phyloP scores from a whole-genome alignment of 1,140 invertebrate species.

The Scaptomyza pallida region DNA sequence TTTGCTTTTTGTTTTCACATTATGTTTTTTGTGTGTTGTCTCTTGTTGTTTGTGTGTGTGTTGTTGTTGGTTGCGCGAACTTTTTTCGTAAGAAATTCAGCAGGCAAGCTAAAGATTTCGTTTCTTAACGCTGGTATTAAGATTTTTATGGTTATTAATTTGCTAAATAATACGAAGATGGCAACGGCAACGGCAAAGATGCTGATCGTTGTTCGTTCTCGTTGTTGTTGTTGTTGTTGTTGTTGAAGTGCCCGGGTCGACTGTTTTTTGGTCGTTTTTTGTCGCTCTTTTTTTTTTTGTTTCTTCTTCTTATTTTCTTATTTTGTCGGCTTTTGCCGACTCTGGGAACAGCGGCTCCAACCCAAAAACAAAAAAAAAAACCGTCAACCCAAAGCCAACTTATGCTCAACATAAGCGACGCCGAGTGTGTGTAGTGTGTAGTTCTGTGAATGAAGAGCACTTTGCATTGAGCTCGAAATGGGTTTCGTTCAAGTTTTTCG shows the following conservation, averaged over 20 bases:
- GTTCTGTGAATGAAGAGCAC: slow-evolving; percentile 80
- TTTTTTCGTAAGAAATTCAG: slow-evolving; percentile 80
- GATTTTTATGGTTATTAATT: slow-evolving; percentile 83
- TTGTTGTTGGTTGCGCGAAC: slow-evolving; percentile 49
- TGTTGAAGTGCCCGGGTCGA: slow-evolving; percentile 23
- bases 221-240: slow-evolving; percentile 1
- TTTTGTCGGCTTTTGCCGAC: not conserved
- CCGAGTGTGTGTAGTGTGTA: slow-evolving; percentile 15
- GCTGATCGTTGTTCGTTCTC: slow-evolving; percentile 5
- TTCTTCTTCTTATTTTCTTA: too few species aligned
- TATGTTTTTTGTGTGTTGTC: slow-evolving; percentile 26
- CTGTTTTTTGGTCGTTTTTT: slow-evolving; percentile 27
- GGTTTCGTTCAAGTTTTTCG: slow-evolving; percentile 20
- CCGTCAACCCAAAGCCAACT: not conserved
- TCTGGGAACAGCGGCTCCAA: slow-evolving; percentile 30
- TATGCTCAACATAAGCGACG: slow-evolving; percentile 1
- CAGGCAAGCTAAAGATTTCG: slow-evolving; percentile 78
- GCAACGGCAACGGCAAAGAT: slow-evolving; percentile 32
- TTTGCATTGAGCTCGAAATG: slow-evolving; percentile 64
- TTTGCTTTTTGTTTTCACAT: slow-evolving; percentile 11
- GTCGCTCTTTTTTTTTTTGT: too few species aligned
- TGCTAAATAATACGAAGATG: slow-evolving; percentile 79
- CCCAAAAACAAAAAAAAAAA: too few species aligned
- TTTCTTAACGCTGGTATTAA: slow-evolving; percentile 76
- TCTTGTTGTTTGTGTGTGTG: slow-evolving; percentile 35